Conservation (phyloP, 2,113 vertebrate genomes). For the Ranitomeya variabilis region DNA sequence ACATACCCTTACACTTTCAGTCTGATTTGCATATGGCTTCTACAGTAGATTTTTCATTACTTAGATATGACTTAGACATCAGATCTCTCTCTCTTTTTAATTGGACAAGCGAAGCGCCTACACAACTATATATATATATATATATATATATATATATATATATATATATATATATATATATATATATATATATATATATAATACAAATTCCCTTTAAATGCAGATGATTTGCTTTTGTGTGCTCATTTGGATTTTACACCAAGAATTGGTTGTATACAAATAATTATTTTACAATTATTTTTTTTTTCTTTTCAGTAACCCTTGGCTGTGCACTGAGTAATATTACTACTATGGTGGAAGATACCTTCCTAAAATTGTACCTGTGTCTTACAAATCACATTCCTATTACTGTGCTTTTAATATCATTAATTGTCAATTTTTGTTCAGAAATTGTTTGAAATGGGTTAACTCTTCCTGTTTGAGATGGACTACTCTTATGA, state of each 20-base stretch:
- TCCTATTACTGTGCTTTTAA: neutral
- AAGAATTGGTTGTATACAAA: conserved; percentile 52
- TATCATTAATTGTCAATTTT: neutral
- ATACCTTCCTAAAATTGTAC: conserved; percentile 81
- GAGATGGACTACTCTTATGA: neutral
- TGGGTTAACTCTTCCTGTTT: neutral
- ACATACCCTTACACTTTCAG: no score
- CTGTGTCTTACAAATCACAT: conserved; percentile 60
- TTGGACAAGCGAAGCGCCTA: no score
- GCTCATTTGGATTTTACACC: neutral
- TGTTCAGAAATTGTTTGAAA: neutral
- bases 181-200: no score
- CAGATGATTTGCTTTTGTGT: neutral
- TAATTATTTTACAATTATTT: conserved; percentile 23
- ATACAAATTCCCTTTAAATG: neutral
- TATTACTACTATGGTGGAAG: conserved; percentile 80
- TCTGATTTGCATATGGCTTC: no score
- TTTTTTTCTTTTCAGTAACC: conserved; percentile 88
- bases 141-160: no score
- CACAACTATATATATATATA: no score
- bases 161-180: no score
- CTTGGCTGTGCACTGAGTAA: conserved; percentile 99
- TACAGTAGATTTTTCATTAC: no score
- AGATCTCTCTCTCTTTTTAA: no score
- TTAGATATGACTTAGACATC: no score